Evolutionary conservation across 1,140 invertebrate genomes (phyloP).

Genomic region (Halesus radiatus): DNA sequence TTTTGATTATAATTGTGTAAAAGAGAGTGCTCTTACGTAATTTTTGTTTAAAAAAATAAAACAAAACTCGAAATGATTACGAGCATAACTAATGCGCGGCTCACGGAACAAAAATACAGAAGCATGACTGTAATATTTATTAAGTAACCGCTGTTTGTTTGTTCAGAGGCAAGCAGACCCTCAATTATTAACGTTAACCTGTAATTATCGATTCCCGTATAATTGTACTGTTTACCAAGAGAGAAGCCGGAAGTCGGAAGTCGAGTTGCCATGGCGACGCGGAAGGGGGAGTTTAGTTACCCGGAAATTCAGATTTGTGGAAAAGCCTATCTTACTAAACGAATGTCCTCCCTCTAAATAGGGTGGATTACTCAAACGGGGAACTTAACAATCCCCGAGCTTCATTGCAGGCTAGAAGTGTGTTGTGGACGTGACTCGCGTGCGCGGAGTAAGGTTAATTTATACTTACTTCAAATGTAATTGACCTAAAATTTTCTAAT

Average conservation of each 20-base stretch:
- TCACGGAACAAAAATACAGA: neutral
- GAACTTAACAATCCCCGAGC: neutral
- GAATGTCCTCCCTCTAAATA: neutral
- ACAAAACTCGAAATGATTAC: neutral
- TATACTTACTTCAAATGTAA: no score
- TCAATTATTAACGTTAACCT: slow-evolving; percentile 31
- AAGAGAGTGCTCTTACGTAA: no score
- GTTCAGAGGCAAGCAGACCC: neutral
- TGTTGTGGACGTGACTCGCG: no score
- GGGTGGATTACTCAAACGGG: neutral
- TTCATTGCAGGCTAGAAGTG: no score
- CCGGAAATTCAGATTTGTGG: slow-evolving; percentile 24
- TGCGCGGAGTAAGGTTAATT: no score
- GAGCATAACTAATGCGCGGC: neutral
- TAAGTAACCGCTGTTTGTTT: neutral
- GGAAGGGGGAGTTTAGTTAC: slow-evolving; percentile 7
- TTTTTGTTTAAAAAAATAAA: no score
- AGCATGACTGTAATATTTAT: neutral
- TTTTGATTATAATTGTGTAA: no score
- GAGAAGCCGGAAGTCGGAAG: slow-evolving; percentile 2
- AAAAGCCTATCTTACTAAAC: slow-evolving; percentile 11
- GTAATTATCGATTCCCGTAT: slow-evolving; percentile 31
- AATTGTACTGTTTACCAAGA: slow-evolving; percentile 35
- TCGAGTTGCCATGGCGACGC: slow-evolving; percentile 29
- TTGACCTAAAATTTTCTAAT: no score